Conservation (phyloP, 2,888 invertebrate genomes). For the Caradrina clavipalpis region DNA sequence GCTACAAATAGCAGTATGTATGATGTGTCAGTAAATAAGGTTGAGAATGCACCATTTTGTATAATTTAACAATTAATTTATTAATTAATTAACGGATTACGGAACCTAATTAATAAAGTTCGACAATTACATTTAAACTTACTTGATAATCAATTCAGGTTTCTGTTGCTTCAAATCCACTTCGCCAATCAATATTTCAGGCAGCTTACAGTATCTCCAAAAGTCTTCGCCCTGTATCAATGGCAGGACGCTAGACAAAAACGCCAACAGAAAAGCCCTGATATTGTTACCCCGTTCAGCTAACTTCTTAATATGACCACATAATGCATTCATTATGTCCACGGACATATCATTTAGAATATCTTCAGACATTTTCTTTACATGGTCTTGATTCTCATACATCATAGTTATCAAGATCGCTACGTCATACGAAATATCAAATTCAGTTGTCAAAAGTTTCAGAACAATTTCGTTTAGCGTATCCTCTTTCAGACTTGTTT, state of each 20-base stretch:
- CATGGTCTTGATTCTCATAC: conserved; percentile 92
- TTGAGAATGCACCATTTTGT: no score
- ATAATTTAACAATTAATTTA: no score
- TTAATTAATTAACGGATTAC: no score
- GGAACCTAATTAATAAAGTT: no score
- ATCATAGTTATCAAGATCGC: conserved; percentile 93
- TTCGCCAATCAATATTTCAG: conserved; percentile 91
- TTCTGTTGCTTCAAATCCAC: conserved; percentile 91
- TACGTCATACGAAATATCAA: conserved; percentile 90
- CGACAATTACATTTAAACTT: conserved; percentile 68
- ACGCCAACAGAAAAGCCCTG: conserved; percentile 89
- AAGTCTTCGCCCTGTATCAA: conserved; percentile 88
- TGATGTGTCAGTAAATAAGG: no score
- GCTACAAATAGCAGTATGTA: no score
- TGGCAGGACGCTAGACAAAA: conserved; percentile 89
- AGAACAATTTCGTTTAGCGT: conserved; percentile 92
- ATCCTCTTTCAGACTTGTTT: conserved; percentile 91
- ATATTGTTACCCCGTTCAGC: conserved; percentile 90
- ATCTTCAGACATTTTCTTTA: conserved; percentile 86
- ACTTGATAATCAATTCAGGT: conserved; percentile 91
- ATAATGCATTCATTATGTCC: conserved; percentile 79
- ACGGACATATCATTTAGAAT: conserved; percentile 87
- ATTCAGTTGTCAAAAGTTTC: conserved; percentile 80
- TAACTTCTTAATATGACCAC: conserved; percentile 88
- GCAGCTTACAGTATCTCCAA: conserved; percentile 87